Conservation (phyloP, 2,888 invertebrate species). For the Aporophyla lueneburgensis region DNA sequence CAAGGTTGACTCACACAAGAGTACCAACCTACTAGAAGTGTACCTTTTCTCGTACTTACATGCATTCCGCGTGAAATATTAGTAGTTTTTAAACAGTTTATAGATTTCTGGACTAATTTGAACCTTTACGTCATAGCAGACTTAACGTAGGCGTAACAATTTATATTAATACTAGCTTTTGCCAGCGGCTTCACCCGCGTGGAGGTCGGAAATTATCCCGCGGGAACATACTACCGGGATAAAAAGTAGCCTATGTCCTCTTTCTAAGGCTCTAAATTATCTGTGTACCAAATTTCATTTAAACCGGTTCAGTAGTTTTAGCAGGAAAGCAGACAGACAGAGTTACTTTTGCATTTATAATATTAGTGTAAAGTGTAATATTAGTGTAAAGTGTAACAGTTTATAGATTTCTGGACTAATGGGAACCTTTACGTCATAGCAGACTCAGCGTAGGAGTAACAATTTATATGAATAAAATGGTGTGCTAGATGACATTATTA, state of each 20-base stretch:
- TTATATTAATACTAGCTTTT: constrained; percentile 55
- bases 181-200: too few species aligned
- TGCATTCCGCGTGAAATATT: constrained; percentile 31
- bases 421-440: constrained; percentile 40
- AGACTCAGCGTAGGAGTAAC: constrained; percentile 46
- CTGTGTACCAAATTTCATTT: too few species aligned
- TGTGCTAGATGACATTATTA: constrained; percentile 55
- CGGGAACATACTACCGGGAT: too few species aligned
- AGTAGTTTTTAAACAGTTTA: constrained; percentile 22
- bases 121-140: constrained; percentile 38
- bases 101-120: constrained; percentile 46
- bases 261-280: too few species aligned
- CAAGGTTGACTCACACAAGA: constrained; percentile 47
- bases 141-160: constrained; percentile 52
- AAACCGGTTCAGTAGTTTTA: too few species aligned
- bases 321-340: too few species aligned
- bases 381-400: constrained; percentile 20
- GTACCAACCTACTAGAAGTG: constrained; percentile 10
- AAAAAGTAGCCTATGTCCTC: too few species aligned
- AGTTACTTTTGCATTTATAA: too few species aligned
- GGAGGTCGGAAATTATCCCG: too few species aligned
- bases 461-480: constrained; percentile 54
- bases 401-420: constrained; percentile 48
- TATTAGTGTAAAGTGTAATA: too few species aligned
- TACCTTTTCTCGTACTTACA: constrained; percentile 37